Base-by-base conservation (phyloP, 2,888 invertebrate genomes). In the Celastrina argiolus region DNA sequence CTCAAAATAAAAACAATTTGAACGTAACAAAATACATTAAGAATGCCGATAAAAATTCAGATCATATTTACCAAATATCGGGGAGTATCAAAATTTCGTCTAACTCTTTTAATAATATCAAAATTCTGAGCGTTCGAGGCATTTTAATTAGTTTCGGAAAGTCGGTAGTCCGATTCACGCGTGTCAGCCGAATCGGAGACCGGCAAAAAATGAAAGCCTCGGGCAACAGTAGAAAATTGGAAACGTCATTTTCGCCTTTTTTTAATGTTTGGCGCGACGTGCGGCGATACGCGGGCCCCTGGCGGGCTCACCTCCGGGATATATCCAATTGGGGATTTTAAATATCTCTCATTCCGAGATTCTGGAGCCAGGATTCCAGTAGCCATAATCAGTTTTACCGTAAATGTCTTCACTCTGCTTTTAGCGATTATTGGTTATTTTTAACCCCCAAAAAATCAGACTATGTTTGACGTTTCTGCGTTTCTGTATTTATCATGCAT, bases 201-300 rank as follows among this genome's bases (percentile, higher is more conserved):
- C 84, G 85, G 85, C 87, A 88, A 87, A 88, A 89, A 91, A 89
- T 86, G 88, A 85, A 83, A 81, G 81, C 88, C 83, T 81, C 81
- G 80, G 84, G 90, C 88, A 83, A 87, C 85, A 82, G 88, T 87
- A 92, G 92, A 92, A 92, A 92, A 92, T 92, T 92, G 87, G 89
- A 92, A 92, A 92, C 88, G 92, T 91, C 91, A 92, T 92, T 92
- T 92, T 91, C 87, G 87, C 85, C 83, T 83, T 90, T 91, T 91
- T 91, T 92, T 88, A 86, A 88, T 88, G 88, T 89, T 89, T 91
- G 88, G 81, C 84, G 85, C 81, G 82, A 80, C 78, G 79, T 76
- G 79, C 74, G 76, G 75, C 72, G 87, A 87, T 87, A 86, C 87
- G n/a, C 66, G 64, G 69, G 72, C 81, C 74, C 76, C 77, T 74